Evolutionary conservation across 2,113 vertebrate species (phyloP), one percentile per base, ranked within the genome.

Genomic region (Chunga burmeisteri): DNA sequence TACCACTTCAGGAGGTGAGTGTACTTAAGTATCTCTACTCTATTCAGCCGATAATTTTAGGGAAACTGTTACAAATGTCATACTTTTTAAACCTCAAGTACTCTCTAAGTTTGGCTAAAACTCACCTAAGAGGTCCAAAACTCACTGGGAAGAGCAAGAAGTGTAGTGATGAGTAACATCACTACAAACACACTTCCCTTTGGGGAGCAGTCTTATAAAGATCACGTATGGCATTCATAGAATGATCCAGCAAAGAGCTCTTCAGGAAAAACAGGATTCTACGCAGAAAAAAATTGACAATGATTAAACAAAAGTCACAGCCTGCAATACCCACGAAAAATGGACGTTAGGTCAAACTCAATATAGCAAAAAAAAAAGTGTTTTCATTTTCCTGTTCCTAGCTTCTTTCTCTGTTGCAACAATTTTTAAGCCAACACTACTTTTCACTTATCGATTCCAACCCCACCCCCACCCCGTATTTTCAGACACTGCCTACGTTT

Each of bases 351-450:
- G 19, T 78, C 59, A 68, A 68, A 67, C 75, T 71, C 40, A 75
- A 26, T 29, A 62, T 0, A 4, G 32, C 25, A 58, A 2, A 4
- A 32, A 23, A 4, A 25, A 42, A 13, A n/a, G 7, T 6, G 2
- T 22, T 63, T 56, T 74, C 3, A 9, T 47, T 55, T 73, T 81
- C 34, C 36, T 86, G 18, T 36, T 58, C 34, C 34, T 78, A 27
- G 27, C 17, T 56, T 72, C 49, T 56, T 92, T 52, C 27, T 56
- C 47, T 1, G 0, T 32, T 36, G 34, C 66, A 90, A 65, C 7
- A n/a, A 34, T 61, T 65, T 59, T 7, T 52, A 86, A 70, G 27
- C 16, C n/a, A 86, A 53, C 16, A 36, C 1, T 9, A 13, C 34
- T 49, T 83, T 16, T 34, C 49, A 52, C 7, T 42, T 40, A 59